Evolutionary conservation across 2,888 invertebrate genomes (phyloP).

Genomic region (Alsophila aescularia): DNA sequence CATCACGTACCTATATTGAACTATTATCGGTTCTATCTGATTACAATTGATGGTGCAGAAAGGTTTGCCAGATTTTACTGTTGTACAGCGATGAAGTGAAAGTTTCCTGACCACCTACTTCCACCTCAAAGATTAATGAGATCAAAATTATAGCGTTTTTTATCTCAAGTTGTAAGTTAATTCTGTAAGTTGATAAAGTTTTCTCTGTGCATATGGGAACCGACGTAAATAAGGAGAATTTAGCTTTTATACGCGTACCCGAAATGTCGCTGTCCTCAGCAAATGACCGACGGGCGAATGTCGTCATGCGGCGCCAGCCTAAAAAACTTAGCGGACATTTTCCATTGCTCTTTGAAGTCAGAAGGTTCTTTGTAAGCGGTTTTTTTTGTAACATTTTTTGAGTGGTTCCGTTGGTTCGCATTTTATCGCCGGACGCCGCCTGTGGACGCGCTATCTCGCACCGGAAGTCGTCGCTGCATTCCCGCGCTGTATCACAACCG

Average conservation of each 20-base stretch:
- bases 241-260: conserved; percentile 3
- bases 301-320: background rate
- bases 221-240: conserved; percentile 18
- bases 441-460: background rate
- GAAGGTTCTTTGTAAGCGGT: conserved; percentile 9
- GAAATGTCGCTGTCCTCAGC: conserved; percentile 9
- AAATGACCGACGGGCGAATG: conserved; percentile 2
- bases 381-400: conserved; percentile 2
- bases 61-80: too few relatives aligned
- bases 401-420: background rate
- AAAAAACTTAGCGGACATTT: conserved; percentile 10
- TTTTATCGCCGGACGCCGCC: background rate
- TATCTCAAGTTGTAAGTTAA: background rate
- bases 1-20: background rate
- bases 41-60: background rate
- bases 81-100: too few relatives aligned
- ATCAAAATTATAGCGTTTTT: background rate
- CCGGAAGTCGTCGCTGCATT: background rate
- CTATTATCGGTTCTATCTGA: background rate
- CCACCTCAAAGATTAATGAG: background rate
- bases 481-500: background rate
- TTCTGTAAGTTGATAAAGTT: background rate
- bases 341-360: conserved; percentile 1
- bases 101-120: too few relatives aligned
- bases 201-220: background rate